Evolutionary conservation across 2,888 invertebrate genomes (phyloP), one percentile per base, ranked within the genome.

Genomic region (Calliphora vomitoria): DNA sequence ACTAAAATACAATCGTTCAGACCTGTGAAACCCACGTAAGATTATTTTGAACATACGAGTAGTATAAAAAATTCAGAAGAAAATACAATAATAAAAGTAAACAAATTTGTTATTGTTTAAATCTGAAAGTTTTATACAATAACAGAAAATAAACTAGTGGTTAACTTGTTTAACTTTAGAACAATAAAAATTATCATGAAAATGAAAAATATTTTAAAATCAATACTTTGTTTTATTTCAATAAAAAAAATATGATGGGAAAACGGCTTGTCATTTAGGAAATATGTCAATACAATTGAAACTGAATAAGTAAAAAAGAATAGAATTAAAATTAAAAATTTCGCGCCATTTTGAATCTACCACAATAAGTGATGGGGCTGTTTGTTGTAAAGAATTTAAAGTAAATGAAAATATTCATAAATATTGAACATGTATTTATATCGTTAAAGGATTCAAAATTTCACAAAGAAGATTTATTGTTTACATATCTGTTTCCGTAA

Each of bases 11-110:
- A 79, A 83, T 80, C 69, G 75, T 66, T 69, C 80, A 71, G 80
- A 55, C 80, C 66, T 75, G 25, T 71, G 11, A 87, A 85, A 82
- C 85, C 87, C 85, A 87, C 87, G 82, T 87, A 71, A 79, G 79
- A 82, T 75, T 87, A 75, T 58, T 18, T 47, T 71, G 31, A 82
- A 55, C n/a, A 71, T 68, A 55, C n/a, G 60, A 66, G 13, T 38
- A 72, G 50, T 13, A 76, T 41, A 82, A 71, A 4, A 35, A 68
- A 68, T 55, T 41, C 38, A 5, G 0, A 81, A 47, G 44, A 75
- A 75, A 44, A 69, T n/a, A n/a, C n/a, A n/a, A n/a, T 64, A 60
- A 60, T 74, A 75, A 83, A 71, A 83, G 18, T 44, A 55, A 72
- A 72, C 62, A 55, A 66, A 64, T 62, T 35, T 71, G 20, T 66